A percentile compares a stretch with the other conserved stretches of the same genome.
Conservation (phyloP, 2,888 invertebrate species). For the Tinea semifulvella region DNA sequence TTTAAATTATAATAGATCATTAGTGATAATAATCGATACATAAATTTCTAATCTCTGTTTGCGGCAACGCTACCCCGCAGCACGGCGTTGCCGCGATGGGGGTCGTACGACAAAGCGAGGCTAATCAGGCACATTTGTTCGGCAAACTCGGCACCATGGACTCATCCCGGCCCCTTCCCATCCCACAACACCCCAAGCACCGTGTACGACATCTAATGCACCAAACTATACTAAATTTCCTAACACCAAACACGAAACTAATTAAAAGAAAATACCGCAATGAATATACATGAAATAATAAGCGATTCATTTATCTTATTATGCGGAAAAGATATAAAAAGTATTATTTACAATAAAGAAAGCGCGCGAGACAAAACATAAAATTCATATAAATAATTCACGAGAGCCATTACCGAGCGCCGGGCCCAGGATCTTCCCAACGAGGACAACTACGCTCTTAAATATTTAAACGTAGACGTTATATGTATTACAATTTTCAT, state of each 20-base stretch:
- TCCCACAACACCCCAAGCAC: conserved; percentile 17
- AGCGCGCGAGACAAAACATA: conserved; percentile 41
- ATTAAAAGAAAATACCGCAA: conserved; percentile 10
- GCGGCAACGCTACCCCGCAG: conserved; percentile 6
- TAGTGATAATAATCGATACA: conserved; percentile 3
- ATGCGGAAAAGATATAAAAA: conserved; percentile 10
- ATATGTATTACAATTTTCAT: conserved; percentile 66
- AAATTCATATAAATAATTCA: conserved; percentile 61
- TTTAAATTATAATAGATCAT: background rate
- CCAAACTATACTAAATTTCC: background rate
- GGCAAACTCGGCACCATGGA: conserved; percentile 36
- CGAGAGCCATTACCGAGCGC: conserved; percentile 43
- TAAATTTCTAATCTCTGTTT: conserved; percentile 12
- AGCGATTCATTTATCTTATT: conserved; percentile 13
- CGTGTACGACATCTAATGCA: conserved; percentile 4
- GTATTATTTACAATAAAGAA: conserved; percentile 13
- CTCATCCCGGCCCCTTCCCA: conserved; percentile 21
- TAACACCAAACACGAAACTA: background rate
- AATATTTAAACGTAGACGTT: conserved; percentile 58
- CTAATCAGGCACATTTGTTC: conserved; percentile 61
- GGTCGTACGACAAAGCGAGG: conserved; percentile 42
- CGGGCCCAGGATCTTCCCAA: conserved; percentile 28
- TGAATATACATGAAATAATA: background rate
- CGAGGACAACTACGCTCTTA: conserved; percentile 49
- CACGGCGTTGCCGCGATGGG: conserved; percentile 10